Evolutionary conservation across 2,113 vertebrate genomes (phyloP).

Genomic region (Tricholaema leucomelas): DNA sequence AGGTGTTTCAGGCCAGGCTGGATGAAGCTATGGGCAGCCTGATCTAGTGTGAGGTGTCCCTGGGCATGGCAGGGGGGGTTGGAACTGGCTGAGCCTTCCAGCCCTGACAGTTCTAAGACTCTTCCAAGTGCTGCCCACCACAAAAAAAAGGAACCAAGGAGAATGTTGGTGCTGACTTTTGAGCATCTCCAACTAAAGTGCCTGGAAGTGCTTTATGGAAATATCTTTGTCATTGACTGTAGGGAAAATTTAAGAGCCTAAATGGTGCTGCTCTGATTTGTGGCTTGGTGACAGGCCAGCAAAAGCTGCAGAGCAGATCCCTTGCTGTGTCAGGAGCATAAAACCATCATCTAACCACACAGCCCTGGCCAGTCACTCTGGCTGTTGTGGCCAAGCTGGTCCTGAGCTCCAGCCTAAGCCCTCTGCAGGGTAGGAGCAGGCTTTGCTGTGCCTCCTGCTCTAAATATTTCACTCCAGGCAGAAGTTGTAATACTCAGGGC

Average conservation of each 20-base stretch:
- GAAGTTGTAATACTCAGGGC: background rate
- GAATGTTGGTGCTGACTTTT: background rate
- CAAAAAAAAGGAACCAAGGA: too few species aligned
- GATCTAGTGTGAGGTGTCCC: too few species aligned
- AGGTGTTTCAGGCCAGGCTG: too few species aligned
- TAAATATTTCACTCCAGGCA: background rate
- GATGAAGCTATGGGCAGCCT: too few species aligned
- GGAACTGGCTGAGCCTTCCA: too few species aligned
- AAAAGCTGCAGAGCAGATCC: background rate
- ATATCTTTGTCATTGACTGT: background rate
- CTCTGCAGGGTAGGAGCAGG: background rate
- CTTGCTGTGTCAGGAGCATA: background rate
- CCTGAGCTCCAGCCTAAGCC: background rate
- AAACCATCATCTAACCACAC: fast-evolving
- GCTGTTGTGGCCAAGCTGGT: background rate
- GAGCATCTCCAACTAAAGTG: background rate
- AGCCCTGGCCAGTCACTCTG: fast-evolving
- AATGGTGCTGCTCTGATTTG: background rate
- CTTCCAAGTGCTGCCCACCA: too few species aligned
- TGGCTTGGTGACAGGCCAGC: background rate
- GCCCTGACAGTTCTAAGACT: too few species aligned
- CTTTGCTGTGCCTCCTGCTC: background rate
- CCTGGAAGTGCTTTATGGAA: background rate
- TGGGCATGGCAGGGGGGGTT: too few species aligned
- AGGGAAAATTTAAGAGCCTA: background rate